Evolutionary conservation across 2,888 invertebrate genomes (phyloP).

Genomic region (Desoria tigrina): DNA sequence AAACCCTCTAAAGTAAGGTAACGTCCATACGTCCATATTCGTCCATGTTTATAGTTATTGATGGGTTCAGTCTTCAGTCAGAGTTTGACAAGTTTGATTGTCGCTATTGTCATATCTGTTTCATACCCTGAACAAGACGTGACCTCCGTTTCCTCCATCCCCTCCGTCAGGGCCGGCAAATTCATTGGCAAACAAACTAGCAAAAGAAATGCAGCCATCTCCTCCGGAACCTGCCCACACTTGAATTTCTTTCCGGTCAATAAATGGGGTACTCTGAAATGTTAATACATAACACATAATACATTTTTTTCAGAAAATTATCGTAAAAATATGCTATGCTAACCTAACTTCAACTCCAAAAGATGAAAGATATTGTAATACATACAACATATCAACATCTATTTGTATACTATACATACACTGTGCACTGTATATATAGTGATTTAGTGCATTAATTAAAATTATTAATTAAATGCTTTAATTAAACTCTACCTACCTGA

Average conservation of each 20-base stretch:
- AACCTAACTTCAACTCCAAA: too few relatives aligned
- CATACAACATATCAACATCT: too few relatives aligned
- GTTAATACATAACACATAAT: not conserved
- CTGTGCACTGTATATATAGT: too few relatives aligned
- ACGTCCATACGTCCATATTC: too few relatives aligned
- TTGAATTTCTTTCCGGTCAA: constrained; percentile 70
- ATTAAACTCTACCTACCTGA: constrained; percentile 3
- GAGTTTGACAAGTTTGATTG: too few relatives aligned
- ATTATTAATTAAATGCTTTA: not conserved
- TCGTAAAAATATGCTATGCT: too few relatives aligned
- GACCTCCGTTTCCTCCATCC: constrained; percentile 94
- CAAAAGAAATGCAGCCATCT: constrained; percentile 85
- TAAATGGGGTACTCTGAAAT: constrained; percentile 65
- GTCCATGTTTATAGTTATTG: not conserved
- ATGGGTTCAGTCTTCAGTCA: not conserved
- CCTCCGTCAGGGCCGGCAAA: constrained; percentile 93
- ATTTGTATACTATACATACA: too few relatives aligned
- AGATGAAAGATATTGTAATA: too few relatives aligned
- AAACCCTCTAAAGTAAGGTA: too few relatives aligned
- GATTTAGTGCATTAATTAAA: not conserved
- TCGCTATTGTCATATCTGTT: too few relatives aligned
- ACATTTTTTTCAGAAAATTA: too few relatives aligned
- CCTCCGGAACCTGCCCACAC: constrained; percentile 86
- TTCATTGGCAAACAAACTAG: constrained; percentile 78
- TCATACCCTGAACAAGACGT: constrained; percentile 75